Base-by-base conservation (phyloP, 2,113 vertebrate species). In the Hyperopisus bebe region DNA sequence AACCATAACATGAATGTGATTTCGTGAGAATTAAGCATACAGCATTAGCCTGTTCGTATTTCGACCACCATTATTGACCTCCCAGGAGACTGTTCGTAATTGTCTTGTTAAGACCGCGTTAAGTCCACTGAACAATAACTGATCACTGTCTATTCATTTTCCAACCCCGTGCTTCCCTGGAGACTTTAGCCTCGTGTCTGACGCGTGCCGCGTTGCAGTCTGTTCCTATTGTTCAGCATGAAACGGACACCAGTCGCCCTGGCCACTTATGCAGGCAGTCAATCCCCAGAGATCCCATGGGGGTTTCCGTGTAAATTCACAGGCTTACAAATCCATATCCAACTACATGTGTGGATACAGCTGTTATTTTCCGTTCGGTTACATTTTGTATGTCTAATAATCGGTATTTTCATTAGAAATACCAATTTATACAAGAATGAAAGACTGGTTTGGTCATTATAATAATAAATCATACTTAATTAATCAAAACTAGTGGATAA, bases 191-290 rank as follows among this genome's bases (percentile, higher is more conserved):
- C 95, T 94, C 94, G 95, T 95, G 95, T 93, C 93, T 50, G 94
- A 86, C 96, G 94, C 95, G 95, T 96, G 95, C 95, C 91, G 90
- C 90, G 74, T 7, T 89, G 6, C 94, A 93, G 94, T 94, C 94
- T 94, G 94, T 93, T 92, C 90, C 92, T 88, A 82, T 0, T 80
- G 82, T 87, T 92, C 90, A 90, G 94, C 94, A 93, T 93, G 94
- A 93, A 92, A 94, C 89, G 42, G 90, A 94, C 93, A 94, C 92
- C 91, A 42, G 51, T 91, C 91, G 90, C 58, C 27, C 84, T n/a
- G 85, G 86, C 51, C n/a, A 27, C 77, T 90, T 35, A 51, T 17
- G 88, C 51, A 53, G 10, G 48, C 53, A 88, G 55, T 1, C 17
- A 66, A 10, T 58, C 8, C 80, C 66, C 47, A 15, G 39, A 31